Base-by-base conservation (phyloP, 2,797 vertebrate genomes). In the Danio tinwini region DNA sequence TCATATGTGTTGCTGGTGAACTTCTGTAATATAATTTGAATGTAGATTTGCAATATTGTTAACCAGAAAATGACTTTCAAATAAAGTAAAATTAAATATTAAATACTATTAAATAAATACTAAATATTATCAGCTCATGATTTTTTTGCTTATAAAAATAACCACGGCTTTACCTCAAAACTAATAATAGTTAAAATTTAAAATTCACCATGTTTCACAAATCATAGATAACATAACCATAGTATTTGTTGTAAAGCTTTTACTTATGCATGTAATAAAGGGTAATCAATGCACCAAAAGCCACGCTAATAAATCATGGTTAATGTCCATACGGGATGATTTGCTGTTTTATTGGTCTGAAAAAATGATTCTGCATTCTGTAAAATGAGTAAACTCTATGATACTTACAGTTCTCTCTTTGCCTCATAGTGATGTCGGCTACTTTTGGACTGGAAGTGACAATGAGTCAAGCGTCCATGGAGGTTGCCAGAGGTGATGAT, bases 391-490 rank as follows among this genome's bases (percentile, higher is more conserved):
- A 29, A 29, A 29, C 29, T 29, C 29, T 29, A n/a, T n/a, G 29
- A 29, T 29, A 29, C 29, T 29, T 29, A 29, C 29, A 29, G 21
- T 42, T 59, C 10, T 42, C 7, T 63, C 13, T 73, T 47, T 74
- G 65, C 44, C 55, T 6, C n/a, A n/a, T 29, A 94, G 94, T 88
- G 13, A 83, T 93, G 19, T 88, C 86, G 29, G 84, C 83, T 84
- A 84, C 86, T 76, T 79, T 80, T 44, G 87, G 85, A 67, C 11
- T 95, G 9, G 0, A 91, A 3, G 94, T 95, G 83, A 87, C 81
- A 14, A 90, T 93, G 81, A 69, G 76, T 84, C 0, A 89, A 62
- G 0, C 0, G 16, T 7, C 75, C 45, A 89, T 93, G 75, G 85
- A 89, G 79, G 89, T 87, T 16, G 80, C 81, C n/a, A 88, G 81